Evolutionary conservation across 2,888 invertebrate genomes (phyloP).

Genomic region (Andrena flavipes): DNA sequence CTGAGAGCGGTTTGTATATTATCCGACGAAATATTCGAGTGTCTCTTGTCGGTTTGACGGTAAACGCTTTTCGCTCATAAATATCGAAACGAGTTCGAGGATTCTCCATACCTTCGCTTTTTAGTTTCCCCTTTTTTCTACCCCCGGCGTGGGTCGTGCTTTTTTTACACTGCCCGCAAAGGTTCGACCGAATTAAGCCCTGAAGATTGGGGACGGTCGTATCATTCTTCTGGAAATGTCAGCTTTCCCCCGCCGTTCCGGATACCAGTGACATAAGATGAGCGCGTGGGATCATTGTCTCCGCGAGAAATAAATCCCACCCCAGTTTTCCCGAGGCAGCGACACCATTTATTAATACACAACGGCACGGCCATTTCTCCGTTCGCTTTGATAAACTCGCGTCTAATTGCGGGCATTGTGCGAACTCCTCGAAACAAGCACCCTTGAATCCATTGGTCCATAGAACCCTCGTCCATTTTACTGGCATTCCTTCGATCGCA

Average conservation of each 20-base stretch:
- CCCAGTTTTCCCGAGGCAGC: not conserved
- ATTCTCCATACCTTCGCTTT: not conserved
- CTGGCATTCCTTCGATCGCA: not conserved
- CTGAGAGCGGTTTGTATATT: slow-evolving; percentile 84
- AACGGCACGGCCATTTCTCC: not conserved
- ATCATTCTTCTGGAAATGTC: not conserved
- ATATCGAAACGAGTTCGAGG: not conserved
- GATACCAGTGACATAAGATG: not conserved
- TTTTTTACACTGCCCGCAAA: not conserved
- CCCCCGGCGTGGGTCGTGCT: not conserved
- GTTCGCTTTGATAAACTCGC: not conserved
- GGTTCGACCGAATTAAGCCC: slow-evolving; percentile 6
- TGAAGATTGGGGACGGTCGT: not conserved
- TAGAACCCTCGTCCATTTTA: not conserved
- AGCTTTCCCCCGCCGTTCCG: not conserved
- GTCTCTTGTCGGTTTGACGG: not conserved
- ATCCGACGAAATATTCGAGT: not conserved
- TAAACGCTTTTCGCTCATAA: not conserved
- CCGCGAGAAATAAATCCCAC: slow-evolving; percentile 18
- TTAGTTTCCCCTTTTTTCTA: not conserved
- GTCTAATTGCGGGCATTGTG: not conserved
- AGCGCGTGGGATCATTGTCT: not conserved
- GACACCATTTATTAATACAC: not conserved
- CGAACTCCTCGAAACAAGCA: no score
- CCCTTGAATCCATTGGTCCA: no score